Base-by-base conservation (phyloP, 1,140 invertebrate genomes). In the Argopecten irradians region DNA sequence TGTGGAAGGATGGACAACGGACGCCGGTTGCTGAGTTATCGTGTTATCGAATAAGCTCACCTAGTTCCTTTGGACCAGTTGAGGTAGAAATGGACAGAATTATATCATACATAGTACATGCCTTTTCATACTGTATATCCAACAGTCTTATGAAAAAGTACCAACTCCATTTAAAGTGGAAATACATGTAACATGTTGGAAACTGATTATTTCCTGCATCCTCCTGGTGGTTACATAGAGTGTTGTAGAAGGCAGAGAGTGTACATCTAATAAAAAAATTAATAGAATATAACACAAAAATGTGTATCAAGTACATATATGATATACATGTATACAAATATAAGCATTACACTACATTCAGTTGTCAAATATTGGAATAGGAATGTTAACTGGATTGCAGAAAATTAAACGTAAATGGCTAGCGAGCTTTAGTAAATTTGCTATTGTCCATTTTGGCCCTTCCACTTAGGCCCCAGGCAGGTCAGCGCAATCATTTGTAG, bases 151-250 rank as follows among this genome's bases (percentile, higher is more conserved):
- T 85, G 36, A 85, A 85, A n/a, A 34, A 85, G 43, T 85, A 85
- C 84, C 84, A 85, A 41, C 84, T 85, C 84, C 84, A 85, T 39
- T 39, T 34, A 85, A 85, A 85, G 36, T 85, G 84, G 84, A 39
- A 85, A 39, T 85, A 85, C 84, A 36, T 16, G 28, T 39, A 41
- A 28, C 35, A 36, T 32, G 34, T 85, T 22, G 34, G 19, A 85
- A 85, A 85, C 36, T 85, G 32, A 8, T 36, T 32, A 85, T 85
- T 85, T 41, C 84, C 84, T 8, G 14, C 84, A 85, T 85, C 84
- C 43, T 85, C 84, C 1, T 85, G 84, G 43, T 85, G 84, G 32
- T 35, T 32, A n/a, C 33, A 85, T 39, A 35, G 32, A 34, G 84
- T 85, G 32, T 85, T 85, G 28, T 85, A 85, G 43, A 85, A 85